Percentiles rank a stretch among this genome's conserved stretches.
These are phyloP conservation scores for Syritta pipiens DNA, from an alignment of 2,888 invertebrate species.

Conservation along the genomic window DNA sequence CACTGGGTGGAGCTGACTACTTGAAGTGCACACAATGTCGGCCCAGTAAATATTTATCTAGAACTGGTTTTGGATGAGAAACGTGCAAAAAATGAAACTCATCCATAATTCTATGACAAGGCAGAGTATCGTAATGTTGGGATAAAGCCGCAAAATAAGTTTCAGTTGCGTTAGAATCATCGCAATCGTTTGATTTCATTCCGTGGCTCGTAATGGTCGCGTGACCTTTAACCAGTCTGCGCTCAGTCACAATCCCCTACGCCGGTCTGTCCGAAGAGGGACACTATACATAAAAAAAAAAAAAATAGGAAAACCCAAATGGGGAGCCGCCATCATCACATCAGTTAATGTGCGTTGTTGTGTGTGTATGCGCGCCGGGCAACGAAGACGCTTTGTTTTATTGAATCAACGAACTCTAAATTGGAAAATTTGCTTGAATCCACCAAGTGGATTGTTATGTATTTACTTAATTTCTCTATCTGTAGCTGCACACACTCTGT, in stretches of 20 bases:
- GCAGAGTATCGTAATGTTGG: too few species aligned
- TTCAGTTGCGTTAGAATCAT: constrained; percentile 55
- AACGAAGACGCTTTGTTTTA: constrained; percentile 53
- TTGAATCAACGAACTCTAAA: constrained; percentile 69
- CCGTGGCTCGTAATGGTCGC: constrained; percentile 34
- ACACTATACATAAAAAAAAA: too few species aligned
- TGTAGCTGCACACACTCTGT: constrained; percentile 1
- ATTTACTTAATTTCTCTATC: constrained; percentile 19
- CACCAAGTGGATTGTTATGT: constrained; percentile 37
- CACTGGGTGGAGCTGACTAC: not conserved
- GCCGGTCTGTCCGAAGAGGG: not conserved
- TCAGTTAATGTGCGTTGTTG: not conserved
- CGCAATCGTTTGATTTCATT: constrained; percentile 58
- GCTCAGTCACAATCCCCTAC: not conserved
- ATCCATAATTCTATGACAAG: not conserved
- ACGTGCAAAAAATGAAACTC: not conserved
- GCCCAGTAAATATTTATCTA: not conserved
- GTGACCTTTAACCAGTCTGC: constrained; percentile 61
- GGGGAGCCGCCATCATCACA: too few species aligned
- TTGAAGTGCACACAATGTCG: constrained; percentile 4
- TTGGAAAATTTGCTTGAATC: constrained; percentile 63
- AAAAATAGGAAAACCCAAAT: too few species aligned
- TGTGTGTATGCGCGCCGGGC: not conserved
- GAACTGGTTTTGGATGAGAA: constrained; percentile 7
- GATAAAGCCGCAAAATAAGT: not conserved